phyloP scores from a whole-genome alignment of 2,888 invertebrate genomes.

The Tetranychus piercei region DNA sequence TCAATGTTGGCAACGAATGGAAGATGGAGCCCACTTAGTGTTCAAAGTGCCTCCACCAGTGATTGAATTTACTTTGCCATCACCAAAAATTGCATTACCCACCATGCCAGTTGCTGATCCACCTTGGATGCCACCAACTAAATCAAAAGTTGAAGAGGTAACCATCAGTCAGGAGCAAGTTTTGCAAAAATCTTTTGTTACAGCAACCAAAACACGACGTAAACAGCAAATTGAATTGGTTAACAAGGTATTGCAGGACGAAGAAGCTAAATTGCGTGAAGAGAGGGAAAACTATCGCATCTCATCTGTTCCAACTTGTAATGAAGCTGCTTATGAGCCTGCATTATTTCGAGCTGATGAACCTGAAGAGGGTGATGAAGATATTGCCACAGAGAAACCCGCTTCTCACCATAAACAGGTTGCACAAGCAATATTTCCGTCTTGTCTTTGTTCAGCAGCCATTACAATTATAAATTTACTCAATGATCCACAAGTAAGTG shows the following conservation, averaged over 20 bases:
- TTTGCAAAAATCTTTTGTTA: constrained; percentile 68
- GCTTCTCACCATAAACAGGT: constrained; percentile 32
- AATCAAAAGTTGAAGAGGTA: constrained; percentile 96
- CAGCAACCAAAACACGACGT: constrained; percentile 92
- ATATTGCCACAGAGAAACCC: constrained; percentile 21
- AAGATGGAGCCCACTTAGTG: constrained; percentile 79
- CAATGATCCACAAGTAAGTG: constrained; percentile 86
- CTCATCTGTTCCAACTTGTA: constrained; percentile 80
- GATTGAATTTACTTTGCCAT: constrained; percentile 95
- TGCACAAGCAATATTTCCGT: constrained; percentile 87
- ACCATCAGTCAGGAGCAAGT: constrained; percentile 92
- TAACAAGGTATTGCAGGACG: constrained; percentile 76
- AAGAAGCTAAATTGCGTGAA: constrained; percentile 83
- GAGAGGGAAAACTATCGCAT: constrained; percentile 86
- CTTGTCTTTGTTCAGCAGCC: constrained; percentile 83
- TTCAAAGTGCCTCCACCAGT: constrained; percentile 98
- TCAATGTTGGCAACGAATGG: constrained; percentile 99
- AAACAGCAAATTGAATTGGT: constrained; percentile 98
- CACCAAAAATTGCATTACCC: constrained; percentile 93
- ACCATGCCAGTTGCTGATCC: constrained; percentile 87
- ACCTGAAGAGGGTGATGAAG: constrained; percentile 47
- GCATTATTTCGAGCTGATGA: constrained; percentile 65
- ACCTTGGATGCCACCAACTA: constrained; percentile 94
- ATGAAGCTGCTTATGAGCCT: constrained; percentile 89
- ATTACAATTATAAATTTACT: constrained; percentile 80